Percentiles rank a stretch among this genome's conserved stretches.
Evolutionary conservation across 2,888 invertebrate species (phyloP).

Genomic region (Anarsia innoxiella): DNA sequence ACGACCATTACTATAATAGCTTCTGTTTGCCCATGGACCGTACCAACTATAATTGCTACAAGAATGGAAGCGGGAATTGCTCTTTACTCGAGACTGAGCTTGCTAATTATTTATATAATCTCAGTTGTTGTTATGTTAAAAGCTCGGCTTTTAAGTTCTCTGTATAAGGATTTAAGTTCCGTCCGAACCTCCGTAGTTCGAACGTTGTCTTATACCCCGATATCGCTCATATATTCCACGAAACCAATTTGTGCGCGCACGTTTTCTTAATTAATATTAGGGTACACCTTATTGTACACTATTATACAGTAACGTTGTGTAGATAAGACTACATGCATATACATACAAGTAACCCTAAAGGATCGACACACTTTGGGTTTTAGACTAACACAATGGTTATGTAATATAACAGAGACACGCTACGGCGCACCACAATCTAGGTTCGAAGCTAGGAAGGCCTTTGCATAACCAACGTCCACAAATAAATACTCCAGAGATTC

Average conservation of each 20-base stretch:
- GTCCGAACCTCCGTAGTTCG: too few species aligned
- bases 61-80: constrained; percentile 11
- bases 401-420: too few species aligned
- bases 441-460: not conserved
- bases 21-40: constrained; percentile 30
- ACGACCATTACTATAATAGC: constrained; percentile 45
- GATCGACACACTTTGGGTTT: not conserved
- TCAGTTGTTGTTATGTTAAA: constrained; percentile 6
- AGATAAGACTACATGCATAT: not conserved
- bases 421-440: not conserved
- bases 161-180: too few species aligned
- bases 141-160: too few species aligned
- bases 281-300: too few species aligned
- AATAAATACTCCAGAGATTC: not conserved
- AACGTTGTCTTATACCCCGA: too few species aligned
- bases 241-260: constrained; percentile 17
- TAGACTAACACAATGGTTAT: not conserved
- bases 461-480: not conserved
- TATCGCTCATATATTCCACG: too few species aligned
- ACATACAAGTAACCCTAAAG: not conserved
- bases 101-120: constrained; percentile 9
- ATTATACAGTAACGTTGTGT: not conserved
- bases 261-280: constrained; percentile 8
- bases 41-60: constrained; percentile 15
- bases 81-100: constrained; percentile 5